These are phyloP conservation scores for Ophraella communa DNA, from an alignment of 2,888 invertebrate species.

Conservation along the genomic window DNA sequence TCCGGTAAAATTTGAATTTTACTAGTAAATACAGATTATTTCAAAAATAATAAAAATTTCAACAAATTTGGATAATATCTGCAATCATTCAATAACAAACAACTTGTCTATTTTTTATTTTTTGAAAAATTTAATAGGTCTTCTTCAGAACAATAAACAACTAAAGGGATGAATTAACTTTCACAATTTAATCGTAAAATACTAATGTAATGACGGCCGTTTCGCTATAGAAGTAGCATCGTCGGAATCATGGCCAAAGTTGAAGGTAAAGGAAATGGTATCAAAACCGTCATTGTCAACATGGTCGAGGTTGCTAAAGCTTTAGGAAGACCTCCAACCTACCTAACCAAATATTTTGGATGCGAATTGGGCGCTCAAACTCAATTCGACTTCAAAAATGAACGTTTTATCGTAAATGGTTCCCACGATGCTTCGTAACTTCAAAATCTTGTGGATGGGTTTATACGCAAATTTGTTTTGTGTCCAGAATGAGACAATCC, in stretches of 20 bases:
- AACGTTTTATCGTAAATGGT: slow-evolving; percentile 99
- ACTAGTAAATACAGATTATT: too few species aligned
- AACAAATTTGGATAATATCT: too few species aligned
- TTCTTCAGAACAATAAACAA: too few species aligned
- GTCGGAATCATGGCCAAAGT: slow-evolving; percentile 98
- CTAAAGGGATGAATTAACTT: too few species aligned
- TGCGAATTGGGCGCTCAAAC: slow-evolving; percentile 99
- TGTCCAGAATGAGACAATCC: slow-evolving; percentile 98
- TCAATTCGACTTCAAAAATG: slow-evolving; percentile 99
- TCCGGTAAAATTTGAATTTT: too few species aligned
- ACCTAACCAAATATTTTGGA: slow-evolving; percentile 97
- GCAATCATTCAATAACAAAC: too few species aligned
- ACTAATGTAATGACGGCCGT: too few species aligned
- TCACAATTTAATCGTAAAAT: too few species aligned
- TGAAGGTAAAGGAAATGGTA: slow-evolving; percentile 96
- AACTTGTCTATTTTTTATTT: too few species aligned
- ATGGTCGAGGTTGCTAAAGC: slow-evolving; percentile 99
- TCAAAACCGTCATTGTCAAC: slow-evolving; percentile 99
- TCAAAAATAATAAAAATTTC: too few species aligned
- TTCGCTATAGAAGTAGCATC: too few species aligned
- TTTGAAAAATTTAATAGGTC: too few species aligned
- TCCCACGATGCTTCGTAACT: slow-evolving; percentile 97
- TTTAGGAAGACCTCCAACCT: slow-evolving; percentile 95
- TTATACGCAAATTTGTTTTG: slow-evolving; percentile 88
- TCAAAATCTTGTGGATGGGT: slow-evolving; percentile 95